phyloP scores from a whole-genome alignment of 1,140 invertebrate species.

The Pemphigus obesinymphae region DNA sequence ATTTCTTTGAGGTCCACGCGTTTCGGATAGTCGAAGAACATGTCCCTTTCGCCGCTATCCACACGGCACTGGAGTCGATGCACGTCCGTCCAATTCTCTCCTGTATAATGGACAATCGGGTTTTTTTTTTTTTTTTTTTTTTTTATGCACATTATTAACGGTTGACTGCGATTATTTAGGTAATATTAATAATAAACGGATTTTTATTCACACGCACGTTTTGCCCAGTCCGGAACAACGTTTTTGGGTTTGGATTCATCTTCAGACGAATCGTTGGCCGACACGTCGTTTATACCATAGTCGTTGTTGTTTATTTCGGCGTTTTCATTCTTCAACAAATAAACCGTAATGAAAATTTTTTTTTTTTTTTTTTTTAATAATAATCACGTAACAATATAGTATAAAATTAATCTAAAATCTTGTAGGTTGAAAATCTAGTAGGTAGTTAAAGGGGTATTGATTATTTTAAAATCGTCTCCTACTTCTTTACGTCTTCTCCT shows the following conservation, averaged over 20 bases:
- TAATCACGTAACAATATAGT: too few relatives aligned
- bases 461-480: too few relatives aligned
- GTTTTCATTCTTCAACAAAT: neutral
- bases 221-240: neutral
- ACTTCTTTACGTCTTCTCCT: too few relatives aligned
- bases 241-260: neutral
- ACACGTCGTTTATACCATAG: neutral
- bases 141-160: too few relatives aligned
- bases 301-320: neutral
- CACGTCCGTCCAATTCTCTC: neutral
- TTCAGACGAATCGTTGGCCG: neutral
- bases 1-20: neutral
- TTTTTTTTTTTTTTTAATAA: too few relatives aligned
- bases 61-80: neutral
- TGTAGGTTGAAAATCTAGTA: too few relatives aligned
- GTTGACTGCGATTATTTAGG: neutral
- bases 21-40: neutral
- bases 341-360: too few relatives aligned
- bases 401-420: too few relatives aligned
- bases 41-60: neutral
- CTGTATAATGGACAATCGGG: too few relatives aligned
- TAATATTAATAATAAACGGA: too few relatives aligned
- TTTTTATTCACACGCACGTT: neutral
- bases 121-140: too few relatives aligned
- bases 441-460: too few relatives aligned